phyloP scores from a whole-genome alignment of 2,797 vertebrate species.

The Mycteria americana region DNA sequence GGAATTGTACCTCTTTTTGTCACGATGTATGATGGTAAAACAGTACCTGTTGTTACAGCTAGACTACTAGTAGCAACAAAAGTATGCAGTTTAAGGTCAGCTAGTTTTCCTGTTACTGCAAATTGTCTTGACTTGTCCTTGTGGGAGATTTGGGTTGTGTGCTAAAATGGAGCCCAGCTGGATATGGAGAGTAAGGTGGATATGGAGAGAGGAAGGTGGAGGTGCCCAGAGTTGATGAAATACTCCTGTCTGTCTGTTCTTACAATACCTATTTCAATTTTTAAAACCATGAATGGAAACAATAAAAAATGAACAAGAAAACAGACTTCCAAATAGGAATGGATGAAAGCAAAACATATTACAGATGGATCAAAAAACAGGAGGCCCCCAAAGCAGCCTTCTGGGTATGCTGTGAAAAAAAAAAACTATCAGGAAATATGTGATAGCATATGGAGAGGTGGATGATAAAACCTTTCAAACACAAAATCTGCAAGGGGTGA shows the following conservation, averaged over 20 bases:
- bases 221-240: neutral
- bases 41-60: neutral
- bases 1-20: neutral
- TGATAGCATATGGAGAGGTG: neutral
- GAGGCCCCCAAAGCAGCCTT: neutral
- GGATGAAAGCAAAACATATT: neutral
- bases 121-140: neutral
- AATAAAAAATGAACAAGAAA: neutral
- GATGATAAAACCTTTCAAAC: constrained; percentile 22
- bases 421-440: neutral
- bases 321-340: neutral
- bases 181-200: neutral
- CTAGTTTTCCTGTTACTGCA: neutral
- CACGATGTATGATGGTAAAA: neutral
- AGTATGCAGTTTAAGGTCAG: neutral
- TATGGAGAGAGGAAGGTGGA: neutral
- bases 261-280: neutral
- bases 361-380: neutral
- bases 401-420: neutral
- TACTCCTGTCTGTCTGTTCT: neutral
- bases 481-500: neutral
- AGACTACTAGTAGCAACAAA: neutral
- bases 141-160: neutral
- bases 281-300: neutral
- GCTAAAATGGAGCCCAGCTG: neutral